Conservation (phyloP, 2,113 vertebrate species). For the Puma concolor region DNA sequence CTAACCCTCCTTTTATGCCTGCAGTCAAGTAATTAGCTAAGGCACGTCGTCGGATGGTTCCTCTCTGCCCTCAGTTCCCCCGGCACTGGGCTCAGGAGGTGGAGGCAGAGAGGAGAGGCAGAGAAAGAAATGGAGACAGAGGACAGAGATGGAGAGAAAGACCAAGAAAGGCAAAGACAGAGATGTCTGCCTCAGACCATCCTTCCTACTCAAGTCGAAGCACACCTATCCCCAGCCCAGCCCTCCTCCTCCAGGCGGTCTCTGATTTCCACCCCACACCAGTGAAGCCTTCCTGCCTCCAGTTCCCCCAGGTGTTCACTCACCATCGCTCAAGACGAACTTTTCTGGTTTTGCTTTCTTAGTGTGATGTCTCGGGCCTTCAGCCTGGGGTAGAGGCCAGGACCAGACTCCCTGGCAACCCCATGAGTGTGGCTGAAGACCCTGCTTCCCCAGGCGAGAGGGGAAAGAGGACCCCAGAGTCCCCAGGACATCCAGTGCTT, state of each 20-base stretch:
- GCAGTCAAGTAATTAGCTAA: conserved; percentile 74
- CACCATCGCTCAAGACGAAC: neutral
- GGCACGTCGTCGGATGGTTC: neutral
- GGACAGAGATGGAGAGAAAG: neutral
- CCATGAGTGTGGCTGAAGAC: neutral
- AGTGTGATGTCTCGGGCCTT: neutral
- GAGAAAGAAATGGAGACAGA: neutral
- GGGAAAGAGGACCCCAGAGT: neutral
- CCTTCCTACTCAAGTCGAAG: neutral
- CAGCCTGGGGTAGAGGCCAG: neutral
- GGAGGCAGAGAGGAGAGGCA: neutral
- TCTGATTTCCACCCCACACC: neutral
- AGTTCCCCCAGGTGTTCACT: neutral
- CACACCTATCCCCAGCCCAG: neutral
- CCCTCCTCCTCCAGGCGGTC: conserved; percentile 26
- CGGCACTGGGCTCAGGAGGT: neutral
- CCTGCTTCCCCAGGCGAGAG: neutral
- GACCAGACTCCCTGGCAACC: neutral
- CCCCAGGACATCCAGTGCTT: neutral
- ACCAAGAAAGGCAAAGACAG: neutral
- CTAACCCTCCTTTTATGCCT: conserved; percentile 79
- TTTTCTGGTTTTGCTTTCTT: neutral
- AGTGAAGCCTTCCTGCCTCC: neutral
- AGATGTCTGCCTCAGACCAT: neutral
- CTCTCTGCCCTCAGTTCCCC: neutral